Percentiles rank a stretch among this genome's conserved stretches.
phyloP scores from a whole-genome alignment of 2,888 invertebrate species.

The Ariolimax columbianus region DNA sequence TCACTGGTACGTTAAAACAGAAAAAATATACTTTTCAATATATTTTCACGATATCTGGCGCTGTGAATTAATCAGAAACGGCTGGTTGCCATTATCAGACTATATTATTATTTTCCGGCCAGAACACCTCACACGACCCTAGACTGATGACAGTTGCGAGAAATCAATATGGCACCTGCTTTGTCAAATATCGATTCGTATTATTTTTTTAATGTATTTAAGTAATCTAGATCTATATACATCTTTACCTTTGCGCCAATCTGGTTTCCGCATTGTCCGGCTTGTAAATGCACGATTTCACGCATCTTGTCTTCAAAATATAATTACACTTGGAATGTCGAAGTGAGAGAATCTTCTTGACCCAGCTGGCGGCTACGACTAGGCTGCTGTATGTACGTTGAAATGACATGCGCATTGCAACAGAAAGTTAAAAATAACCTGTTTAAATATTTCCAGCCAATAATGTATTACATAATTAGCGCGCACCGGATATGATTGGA shows the following conservation, averaged over 20 bases:
- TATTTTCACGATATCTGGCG: no score
- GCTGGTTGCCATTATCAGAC: no score
- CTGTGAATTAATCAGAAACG: no score
- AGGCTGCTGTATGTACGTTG: slow-evolving; percentile 31
- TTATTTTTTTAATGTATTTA: no score
- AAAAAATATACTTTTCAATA: no score
- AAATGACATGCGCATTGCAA: slow-evolving; percentile 4
- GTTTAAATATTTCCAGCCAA: slow-evolving; percentile 18
- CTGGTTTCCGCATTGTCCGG: slow-evolving; percentile 72
- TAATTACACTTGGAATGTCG: slow-evolving; percentile 6
- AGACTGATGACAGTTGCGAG: no score
- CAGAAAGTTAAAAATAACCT: not conserved
- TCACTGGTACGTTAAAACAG: no score
- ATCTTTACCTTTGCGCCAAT: slow-evolving; percentile 69
- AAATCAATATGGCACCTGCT: no score
- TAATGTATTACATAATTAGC: not conserved
- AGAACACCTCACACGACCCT: no score
- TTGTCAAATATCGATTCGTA: no score
- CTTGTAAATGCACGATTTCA: slow-evolving; percentile 59
- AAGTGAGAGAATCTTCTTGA: not conserved
- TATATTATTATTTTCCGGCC: no score
- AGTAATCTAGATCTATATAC: no score
- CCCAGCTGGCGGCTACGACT: not conserved
- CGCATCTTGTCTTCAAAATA: slow-evolving; percentile 31
- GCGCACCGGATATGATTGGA: slow-evolving; percentile 1